A percentile compares a stretch with the other conserved stretches of the same genome.
phyloP scores from a whole-genome alignment of 2,113 vertebrate genomes.

The Peromyscus leucopus region DNA sequence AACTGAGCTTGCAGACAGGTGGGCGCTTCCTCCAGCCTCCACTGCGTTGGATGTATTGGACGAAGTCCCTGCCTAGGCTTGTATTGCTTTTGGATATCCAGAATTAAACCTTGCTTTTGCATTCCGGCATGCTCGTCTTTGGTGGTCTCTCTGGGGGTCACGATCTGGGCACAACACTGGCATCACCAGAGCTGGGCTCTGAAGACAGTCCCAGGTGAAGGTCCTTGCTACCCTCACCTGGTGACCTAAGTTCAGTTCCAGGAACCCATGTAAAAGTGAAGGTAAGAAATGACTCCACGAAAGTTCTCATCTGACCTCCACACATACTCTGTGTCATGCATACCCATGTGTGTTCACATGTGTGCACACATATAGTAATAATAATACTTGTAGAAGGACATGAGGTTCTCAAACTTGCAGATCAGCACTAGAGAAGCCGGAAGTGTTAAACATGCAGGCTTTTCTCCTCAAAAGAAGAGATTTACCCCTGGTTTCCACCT shows the following conservation, averaged over 20 bases:
- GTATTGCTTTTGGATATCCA: too few relatives aligned
- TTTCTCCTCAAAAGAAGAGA: background rate
- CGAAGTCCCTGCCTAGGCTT: too few relatives aligned
- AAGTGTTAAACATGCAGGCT: background rate
- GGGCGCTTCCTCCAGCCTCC: too few relatives aligned
- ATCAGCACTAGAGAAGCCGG: background rate
- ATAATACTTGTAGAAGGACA: background rate
- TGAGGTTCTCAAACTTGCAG: background rate
- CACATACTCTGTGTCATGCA: background rate
- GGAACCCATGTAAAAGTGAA: background rate
- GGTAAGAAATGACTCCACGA: background rate
- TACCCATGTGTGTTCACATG: background rate
- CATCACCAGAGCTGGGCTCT: background rate
- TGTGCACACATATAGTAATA: background rate
- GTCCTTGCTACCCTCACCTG: background rate
- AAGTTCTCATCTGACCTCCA: background rate
- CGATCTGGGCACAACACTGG: too few relatives aligned
- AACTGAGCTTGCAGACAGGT: too few relatives aligned
- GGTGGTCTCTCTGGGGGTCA: too few relatives aligned
- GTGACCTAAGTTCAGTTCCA: background rate
- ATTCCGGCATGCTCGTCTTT: too few relatives aligned
- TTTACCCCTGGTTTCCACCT: too few relatives aligned
- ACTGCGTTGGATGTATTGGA: too few relatives aligned
- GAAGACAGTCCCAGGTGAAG: background rate
- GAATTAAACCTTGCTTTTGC: too few relatives aligned